phyloP scores from a whole-genome alignment of 2,113 vertebrate species.

The Indri indri region DNA sequence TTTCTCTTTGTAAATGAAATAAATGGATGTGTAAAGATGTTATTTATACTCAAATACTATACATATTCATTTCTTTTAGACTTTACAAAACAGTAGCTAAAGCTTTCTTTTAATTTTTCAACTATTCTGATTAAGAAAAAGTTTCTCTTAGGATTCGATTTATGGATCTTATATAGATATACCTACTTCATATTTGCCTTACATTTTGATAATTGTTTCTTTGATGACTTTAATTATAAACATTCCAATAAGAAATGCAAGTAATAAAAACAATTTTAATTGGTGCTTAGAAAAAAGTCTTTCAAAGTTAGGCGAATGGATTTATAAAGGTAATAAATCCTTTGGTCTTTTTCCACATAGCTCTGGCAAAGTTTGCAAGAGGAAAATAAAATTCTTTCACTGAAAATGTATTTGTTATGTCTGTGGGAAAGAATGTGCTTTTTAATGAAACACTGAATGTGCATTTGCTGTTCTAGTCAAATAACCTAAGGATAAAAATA shows the following conservation, averaged over 20 bases:
- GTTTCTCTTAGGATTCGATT: background rate
- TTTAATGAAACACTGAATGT: constrained; percentile 57
- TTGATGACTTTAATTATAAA: constrained; percentile 11
- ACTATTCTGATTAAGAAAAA: background rate
- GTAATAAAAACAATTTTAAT: constrained; percentile 35
- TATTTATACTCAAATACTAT: background rate
- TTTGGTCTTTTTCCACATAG: constrained; percentile 47
- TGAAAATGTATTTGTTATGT: constrained; percentile 59
- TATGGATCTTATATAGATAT: background rate
- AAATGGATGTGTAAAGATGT: background rate
- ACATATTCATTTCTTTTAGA: background rate
- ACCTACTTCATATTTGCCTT: background rate
- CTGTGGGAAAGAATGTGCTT: constrained; percentile 56
- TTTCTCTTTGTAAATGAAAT: background rate
- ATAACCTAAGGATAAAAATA: constrained; percentile 40
- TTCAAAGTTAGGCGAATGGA: constrained; percentile 57
- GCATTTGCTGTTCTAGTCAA: constrained; percentile 12
- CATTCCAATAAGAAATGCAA: constrained; percentile 30
- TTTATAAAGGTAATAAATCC: constrained; percentile 62
- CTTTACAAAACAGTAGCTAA: background rate
- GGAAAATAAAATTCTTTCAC: constrained; percentile 68
- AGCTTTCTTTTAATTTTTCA: background rate
- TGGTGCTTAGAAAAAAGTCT: constrained; percentile 42
- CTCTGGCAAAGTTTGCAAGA: constrained; percentile 46
- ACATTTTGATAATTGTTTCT: constrained; percentile 16